Evolutionary conservation across 2,888 invertebrate species (phyloP).

Genomic region (Ephialtes manifestator): DNA sequence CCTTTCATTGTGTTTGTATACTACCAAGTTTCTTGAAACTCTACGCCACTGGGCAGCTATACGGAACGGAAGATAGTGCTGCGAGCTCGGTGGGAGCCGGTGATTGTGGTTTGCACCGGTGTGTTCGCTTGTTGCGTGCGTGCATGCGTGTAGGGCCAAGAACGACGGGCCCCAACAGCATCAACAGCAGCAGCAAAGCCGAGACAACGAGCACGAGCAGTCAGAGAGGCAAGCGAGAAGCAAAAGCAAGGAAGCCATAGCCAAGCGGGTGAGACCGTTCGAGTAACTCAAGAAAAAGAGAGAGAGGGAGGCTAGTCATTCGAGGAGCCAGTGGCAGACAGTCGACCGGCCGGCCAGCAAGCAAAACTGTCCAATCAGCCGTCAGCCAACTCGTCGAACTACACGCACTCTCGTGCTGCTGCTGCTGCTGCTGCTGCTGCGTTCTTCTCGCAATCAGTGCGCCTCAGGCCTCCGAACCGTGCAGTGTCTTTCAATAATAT

Average conservation of each 20-base stretch:
- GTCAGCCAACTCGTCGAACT: conserved; percentile 68
- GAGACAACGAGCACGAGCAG: conserved; percentile 11
- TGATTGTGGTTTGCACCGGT: conserved; percentile 44
- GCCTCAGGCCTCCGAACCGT: conserved; percentile 71
- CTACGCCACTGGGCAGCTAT: conserved; percentile 60
- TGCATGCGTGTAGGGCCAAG: conserved; percentile 42
- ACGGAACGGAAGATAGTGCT: conserved; percentile 66
- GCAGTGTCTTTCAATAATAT: conserved; percentile 49
- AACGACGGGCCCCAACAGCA: conserved; percentile 37
- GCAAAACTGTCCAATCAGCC: conserved; percentile 76
- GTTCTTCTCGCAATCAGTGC: conserved; percentile 73
- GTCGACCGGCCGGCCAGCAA: conserved; percentile 75
- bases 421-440: conserved; percentile 67
- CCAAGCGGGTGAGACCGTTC: conserved; percentile 50
- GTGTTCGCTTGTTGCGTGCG: conserved; percentile 33
- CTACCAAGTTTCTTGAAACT: conserved; percentile 25
- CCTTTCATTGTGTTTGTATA: neutral
- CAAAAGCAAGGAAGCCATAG: conserved; percentile 26
- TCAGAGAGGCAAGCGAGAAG: conserved; percentile 29
- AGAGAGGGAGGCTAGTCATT: conserved; percentile 55
- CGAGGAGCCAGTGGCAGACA: conserved; percentile 70
- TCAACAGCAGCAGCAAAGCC: conserved; percentile 32
- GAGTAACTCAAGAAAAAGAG: conserved; percentile 24
- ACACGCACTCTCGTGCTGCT: conserved; percentile 63
- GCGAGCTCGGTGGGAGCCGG: conserved; percentile 61